A percentile compares a stretch with the other conserved stretches of the same genome.
phyloP scores from a whole-genome alignment of 2,113 vertebrate species.

The Atrichornis clamosus region DNA sequence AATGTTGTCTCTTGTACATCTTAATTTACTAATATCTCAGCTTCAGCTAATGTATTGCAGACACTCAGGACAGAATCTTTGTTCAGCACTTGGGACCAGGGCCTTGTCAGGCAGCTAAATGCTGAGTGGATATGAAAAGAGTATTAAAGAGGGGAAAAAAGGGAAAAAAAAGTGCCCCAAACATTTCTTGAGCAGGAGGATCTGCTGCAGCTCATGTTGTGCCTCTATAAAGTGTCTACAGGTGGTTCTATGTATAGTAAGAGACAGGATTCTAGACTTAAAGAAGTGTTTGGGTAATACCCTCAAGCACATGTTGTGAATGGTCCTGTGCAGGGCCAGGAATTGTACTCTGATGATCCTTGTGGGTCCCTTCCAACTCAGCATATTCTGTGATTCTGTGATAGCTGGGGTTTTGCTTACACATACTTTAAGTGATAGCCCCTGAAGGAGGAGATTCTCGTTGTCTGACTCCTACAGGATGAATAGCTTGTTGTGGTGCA shows the following conservation, averaged over 20 bases:
- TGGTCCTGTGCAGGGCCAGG: background rate
- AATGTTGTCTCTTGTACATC: background rate
- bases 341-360: background rate
- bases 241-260: fast-evolving
- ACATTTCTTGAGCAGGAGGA: background rate
- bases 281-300: background rate
- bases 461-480: background rate
- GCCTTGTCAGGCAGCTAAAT: background rate
- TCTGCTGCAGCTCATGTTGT: background rate
- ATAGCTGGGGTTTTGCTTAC: background rate
- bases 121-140: background rate
- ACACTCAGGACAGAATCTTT: background rate
- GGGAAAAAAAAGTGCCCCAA: fast-evolving
- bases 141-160: background rate
- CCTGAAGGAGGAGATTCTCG: background rate
- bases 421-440: background rate
- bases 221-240: background rate
- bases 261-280: background rate
- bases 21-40: background rate
- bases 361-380: background rate
- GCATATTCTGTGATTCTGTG: background rate
- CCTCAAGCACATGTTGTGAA: background rate
- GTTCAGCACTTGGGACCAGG: background rate
- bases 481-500: background rate
- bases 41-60: background rate